Evolutionary conservation across 2,113 vertebrate species (phyloP).

Genomic region (Isichthys henryi): DNA sequence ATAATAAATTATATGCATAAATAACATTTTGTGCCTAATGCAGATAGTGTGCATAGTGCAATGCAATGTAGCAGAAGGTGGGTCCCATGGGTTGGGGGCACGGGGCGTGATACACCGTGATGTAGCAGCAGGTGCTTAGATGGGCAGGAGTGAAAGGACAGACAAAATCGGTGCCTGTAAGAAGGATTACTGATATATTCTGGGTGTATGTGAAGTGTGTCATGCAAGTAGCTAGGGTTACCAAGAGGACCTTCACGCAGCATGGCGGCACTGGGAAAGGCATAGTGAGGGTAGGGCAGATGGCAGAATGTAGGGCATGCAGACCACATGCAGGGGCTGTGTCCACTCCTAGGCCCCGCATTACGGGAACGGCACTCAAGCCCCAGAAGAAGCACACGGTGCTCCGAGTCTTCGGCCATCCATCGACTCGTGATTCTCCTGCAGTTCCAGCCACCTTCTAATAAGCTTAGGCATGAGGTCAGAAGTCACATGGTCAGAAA

Average conservation of each 20-base stretch:
- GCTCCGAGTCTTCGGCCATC: background rate
- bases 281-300: background rate
- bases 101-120: background rate
- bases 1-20: background rate
- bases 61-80: background rate
- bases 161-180: background rate
- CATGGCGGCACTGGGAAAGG: background rate
- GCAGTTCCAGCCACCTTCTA: background rate
- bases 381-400: background rate
- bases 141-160: background rate
- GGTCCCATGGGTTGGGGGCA: background rate
- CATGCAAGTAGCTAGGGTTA: background rate
- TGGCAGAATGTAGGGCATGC: background rate
- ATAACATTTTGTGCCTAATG: background rate
- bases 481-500: background rate
- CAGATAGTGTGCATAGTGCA: background rate
- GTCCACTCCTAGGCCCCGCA: background rate
- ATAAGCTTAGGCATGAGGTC: background rate
- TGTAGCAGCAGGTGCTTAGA: background rate
- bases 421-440: background rate
- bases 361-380: background rate
- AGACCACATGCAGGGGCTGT: background rate
- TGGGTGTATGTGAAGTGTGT: background rate
- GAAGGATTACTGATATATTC: background rate
- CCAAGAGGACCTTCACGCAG: background rate